Conservation (phyloP, 2,113 vertebrate genomes). For the Campylomormyrus tamandua region DNA sequence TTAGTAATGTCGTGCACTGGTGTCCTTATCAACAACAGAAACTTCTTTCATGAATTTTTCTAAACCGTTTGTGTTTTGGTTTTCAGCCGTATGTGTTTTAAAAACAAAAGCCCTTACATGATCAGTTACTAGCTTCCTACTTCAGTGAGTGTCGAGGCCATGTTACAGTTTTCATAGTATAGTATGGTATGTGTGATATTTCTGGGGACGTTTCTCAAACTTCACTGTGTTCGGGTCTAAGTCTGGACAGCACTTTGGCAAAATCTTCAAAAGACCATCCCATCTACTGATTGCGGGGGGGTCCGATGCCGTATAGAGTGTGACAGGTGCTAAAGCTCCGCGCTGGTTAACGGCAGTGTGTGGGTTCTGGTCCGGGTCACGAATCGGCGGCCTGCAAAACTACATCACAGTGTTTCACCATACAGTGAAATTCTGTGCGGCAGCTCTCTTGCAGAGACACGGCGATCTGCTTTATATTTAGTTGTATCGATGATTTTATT, state of each 20-base stretch:
- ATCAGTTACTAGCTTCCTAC: not conserved
- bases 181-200: not conserved
- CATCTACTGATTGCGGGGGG: not conserved
- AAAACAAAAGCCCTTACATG: not conserved
- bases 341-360: not conserved
- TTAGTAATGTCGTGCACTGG: not conserved
- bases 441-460: not conserved
- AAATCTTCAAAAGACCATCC: not conserved
- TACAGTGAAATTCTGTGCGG: not conserved
- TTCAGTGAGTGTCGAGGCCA: not conserved
- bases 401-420: not conserved
- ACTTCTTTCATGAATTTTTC: not conserved
- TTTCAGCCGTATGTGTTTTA: not conserved
- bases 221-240: not conserved
- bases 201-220: not conserved
- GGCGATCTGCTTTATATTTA: not conserved
- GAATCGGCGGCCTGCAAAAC: not conserved
- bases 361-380: not conserved
- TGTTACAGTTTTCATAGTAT: not conserved
- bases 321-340: not conserved
- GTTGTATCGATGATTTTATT: not conserved
- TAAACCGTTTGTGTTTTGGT: not conserved
- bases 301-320: not conserved
- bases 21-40: not conserved
- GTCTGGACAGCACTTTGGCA: not conserved